Evolutionary conservation across 2,888 invertebrate species (phyloP).

Genomic region (Lepidochitona cinerea): DNA sequence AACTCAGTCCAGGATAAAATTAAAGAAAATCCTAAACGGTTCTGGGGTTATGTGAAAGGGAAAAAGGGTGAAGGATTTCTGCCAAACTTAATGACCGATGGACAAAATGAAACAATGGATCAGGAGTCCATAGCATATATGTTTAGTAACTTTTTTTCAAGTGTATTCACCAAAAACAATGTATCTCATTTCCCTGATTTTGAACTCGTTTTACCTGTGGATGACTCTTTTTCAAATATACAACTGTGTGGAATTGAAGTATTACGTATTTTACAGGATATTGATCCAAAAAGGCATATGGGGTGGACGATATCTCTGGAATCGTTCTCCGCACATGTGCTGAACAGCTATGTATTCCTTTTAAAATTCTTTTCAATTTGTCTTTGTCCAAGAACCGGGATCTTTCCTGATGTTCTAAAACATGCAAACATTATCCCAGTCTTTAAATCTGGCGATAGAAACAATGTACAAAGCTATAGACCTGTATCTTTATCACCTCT

Average conservation of each 20-base stretch:
- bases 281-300: neutral
- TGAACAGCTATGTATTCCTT: neutral
- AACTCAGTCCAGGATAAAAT: neutral
- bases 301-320: neutral
- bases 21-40: neutral
- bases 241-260: neutral
- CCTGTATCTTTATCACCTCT: neutral
- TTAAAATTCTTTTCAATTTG: neutral
- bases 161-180: neutral
- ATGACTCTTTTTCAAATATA: neutral
- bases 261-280: too few relatives aligned
- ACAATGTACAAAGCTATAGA: neutral
- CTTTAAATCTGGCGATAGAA: neutral
- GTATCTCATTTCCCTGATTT: neutral
- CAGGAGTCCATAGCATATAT: neutral
- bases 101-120: too few relatives aligned
- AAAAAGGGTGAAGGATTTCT: neutral
- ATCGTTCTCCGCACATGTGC: neutral
- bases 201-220: neutral
- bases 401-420: neutral
- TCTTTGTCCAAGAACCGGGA: neutral
- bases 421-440: neutral
- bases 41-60: neutral
- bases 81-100: too few relatives aligned
- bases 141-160: neutral